phyloP scores from a whole-genome alignment of 2,888 invertebrate species.

The Drosophila nigricruria region DNA sequence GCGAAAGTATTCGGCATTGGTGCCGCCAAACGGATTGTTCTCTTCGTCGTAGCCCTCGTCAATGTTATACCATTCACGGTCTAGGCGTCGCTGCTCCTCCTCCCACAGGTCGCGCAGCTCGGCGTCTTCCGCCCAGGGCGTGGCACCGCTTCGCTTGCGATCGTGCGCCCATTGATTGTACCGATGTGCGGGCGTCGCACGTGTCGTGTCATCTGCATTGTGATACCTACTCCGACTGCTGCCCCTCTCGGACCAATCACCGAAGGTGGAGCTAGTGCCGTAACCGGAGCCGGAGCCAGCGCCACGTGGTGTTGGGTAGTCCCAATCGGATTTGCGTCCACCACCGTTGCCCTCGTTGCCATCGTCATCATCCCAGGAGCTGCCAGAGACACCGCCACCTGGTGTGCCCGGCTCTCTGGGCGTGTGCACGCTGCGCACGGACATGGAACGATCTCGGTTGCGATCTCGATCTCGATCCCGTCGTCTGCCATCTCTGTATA shows the following conservation, averaged over 20 bases:
- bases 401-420: slow-evolving; percentile 94
- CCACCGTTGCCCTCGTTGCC: slow-evolving; percentile 65
- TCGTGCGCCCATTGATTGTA: slow-evolving; percentile 92
- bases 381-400: slow-evolving; percentile 87
- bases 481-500: slow-evolving; percentile 50
- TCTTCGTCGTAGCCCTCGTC: slow-evolving; percentile 97
- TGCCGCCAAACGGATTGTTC: slow-evolving; percentile 95
- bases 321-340: slow-evolving; percentile 92
- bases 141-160: slow-evolving; percentile 88
- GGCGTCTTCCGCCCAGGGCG: slow-evolving; percentile 89
- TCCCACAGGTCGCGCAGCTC: slow-evolving; percentile 94
- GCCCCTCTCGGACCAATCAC: slow-evolving; percentile 81
- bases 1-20: slow-evolving; percentile 95
- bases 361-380: slow-evolving; percentile 89
- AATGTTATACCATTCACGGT: slow-evolving; percentile 98
- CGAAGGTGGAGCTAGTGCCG: slow-evolving; percentile 18
- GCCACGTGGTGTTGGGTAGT: slow-evolving; percentile 92
- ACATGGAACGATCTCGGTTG: slow-evolving; percentile 55
- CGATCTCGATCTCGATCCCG: slow-evolving; percentile 57
- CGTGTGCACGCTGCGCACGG: slow-evolving; percentile 85
- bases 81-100: slow-evolving; percentile 94
- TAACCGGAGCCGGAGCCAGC: slow-evolving; percentile 68
- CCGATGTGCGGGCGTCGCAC: slow-evolving; percentile 93
- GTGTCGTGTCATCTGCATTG: slow-evolving; percentile 89
- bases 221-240: slow-evolving; percentile 82